Base-by-base conservation (phyloP, 2,888 invertebrate genomes). In the Meteorus colon region DNA sequence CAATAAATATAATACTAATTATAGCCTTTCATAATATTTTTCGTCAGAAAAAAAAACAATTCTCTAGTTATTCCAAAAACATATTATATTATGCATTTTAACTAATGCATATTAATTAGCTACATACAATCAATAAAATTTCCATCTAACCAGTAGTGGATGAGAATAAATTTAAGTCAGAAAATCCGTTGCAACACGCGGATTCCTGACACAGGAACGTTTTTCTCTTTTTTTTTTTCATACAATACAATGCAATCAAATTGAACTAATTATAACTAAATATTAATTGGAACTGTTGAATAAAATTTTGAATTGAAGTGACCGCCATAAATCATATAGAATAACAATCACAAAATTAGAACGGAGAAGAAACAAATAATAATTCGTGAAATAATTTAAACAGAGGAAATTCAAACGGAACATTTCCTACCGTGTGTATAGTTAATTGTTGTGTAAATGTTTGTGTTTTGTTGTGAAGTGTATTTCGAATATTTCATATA, bases 91-190 rank as follows among this genome's bases (percentile, higher is more conserved):
- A 29, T 41, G 41, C 27, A 66, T 66, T 66, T 24, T 37, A n/a
- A 66, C 12, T 41, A 24, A 66, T 66, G 66, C 66, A 66, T 66
- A 66, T 37, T 45, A 19, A 41, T 66, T 34, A 66, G 12, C 68
- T 68, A 68, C 16, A 76, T 80, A 74, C 78, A 80, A 78, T 77
- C 71, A 70, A 77, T 82, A 78, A 80, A 79, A 80, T 77, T 77
- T 78, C 78, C 79, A 81, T 55, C 79, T 80, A 77, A 66, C 78
- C 78, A 75, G 75, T 81, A 80, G 78, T 73, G 63, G 79, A 74
- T 78, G 24, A 55, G 19, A 6, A 55, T 48, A 16, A 48, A 74
- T 37, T 67, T 19, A 24, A 41, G 19, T 24, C 45, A 41, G 2
- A 16, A 45, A 67, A 27, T 45, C 37, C 27, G n/a, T 2, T 3